phyloP scores from a whole-genome alignment of 2,888 invertebrate species.

The Oasisia sp. region DNA sequence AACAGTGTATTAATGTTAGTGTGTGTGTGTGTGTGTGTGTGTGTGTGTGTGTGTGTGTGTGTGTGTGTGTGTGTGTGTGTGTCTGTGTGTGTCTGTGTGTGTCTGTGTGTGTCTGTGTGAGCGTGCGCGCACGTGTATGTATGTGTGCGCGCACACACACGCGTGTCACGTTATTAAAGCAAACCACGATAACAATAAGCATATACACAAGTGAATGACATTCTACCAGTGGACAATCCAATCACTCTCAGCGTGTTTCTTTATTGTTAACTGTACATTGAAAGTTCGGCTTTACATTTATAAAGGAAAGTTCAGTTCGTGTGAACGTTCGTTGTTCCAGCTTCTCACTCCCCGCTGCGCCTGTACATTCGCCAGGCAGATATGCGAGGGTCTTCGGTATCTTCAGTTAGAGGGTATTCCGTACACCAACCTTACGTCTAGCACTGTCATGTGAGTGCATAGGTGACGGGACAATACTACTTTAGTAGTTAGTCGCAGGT shows the following conservation, averaged over 20 bases:
- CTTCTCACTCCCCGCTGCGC: conserved; percentile 29
- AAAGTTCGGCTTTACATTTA: not conserved
- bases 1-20: no score
- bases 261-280: not conserved
- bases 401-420: conserved; percentile 28
- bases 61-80: no score
- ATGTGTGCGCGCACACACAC: not conserved
- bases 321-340: conserved; percentile 22
- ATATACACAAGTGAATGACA: not conserved
- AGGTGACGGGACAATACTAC: not conserved
- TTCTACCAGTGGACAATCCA: not conserved
- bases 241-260: not conserved
- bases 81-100: not conserved
- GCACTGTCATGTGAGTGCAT: conserved; percentile 30
- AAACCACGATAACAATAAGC: not conserved
- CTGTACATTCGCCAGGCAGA: conserved; percentile 33
- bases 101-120: no score
- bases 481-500: not conserved
- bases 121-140: not conserved
- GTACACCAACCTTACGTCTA: conserved; percentile 31
- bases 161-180: not conserved
- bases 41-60: no score
- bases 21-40: no score
- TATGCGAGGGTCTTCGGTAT: conserved; percentile 30
- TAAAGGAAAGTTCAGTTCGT: not conserved